Evolutionary conservation across 2,888 invertebrate species (phyloP), one percentile per base, ranked within the genome.

Genomic region (Teleogryllus oceanicus): DNA sequence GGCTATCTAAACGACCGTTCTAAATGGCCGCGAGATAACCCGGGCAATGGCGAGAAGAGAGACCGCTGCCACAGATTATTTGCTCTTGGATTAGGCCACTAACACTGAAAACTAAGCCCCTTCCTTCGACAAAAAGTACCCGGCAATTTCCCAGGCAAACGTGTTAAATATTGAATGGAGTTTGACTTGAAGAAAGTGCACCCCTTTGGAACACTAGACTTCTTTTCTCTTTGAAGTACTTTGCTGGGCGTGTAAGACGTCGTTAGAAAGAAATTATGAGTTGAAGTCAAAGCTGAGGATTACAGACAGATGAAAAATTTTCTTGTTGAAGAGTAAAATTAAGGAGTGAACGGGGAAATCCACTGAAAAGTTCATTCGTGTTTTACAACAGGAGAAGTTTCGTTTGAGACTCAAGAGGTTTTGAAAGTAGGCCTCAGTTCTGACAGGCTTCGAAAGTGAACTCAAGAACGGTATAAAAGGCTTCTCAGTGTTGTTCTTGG

Each of bases 281-380:
- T 62, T 13, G 62, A 62, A 62, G 62, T 62, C 62, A 62, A 62
- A 62, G 62, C 62, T 62, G 16, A 62, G 62, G n/a, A 62, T 62
- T 62, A 62, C 62, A 62, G 62, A 62, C 62, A 62, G 62, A 62
- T 62, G 62, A 62, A 62, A 62, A 62, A 62, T 62, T 62, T 62
- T 62, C 62, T 62, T 62, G 62, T 62, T 62, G 62, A 62, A 62
- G 62, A 62, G 62, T 62, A 62, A 62, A 62, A 62, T 62, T 62
- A 62, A 5, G 62, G 62, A 62, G 62, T n/a, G 62, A 62, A 62
- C 62, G 62, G 37, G 37, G 62, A 62, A 62, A 62, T 16, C 62
- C n/a, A 18, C 62, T 62, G 62, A 62, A 62, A 62, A 62, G 16
- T 62, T 62, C n/a, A 62, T 62, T 62, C 62, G 62, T 62, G 62